Evolutionary conservation across 2,797 vertebrate genomes (phyloP).

Genomic region (Heliangelus exortis): DNA sequence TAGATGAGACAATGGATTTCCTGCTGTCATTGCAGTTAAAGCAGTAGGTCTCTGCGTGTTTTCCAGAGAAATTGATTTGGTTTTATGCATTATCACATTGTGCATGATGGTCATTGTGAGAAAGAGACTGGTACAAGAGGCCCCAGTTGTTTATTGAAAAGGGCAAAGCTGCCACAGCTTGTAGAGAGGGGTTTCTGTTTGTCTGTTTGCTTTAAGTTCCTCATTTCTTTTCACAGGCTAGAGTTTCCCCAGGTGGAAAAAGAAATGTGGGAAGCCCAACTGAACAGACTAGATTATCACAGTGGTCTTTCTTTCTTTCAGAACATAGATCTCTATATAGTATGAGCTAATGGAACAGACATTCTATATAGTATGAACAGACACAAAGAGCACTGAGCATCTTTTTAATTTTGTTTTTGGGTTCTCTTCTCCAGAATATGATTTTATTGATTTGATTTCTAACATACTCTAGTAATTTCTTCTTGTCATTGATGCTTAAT

Average conservation of each 20-base stretch:
- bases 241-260: not conserved
- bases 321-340: not conserved
- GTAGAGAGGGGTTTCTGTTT: not conserved
- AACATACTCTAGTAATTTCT: not conserved
- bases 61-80: not conserved
- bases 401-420: not conserved
- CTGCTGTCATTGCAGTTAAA: constrained; percentile 1
- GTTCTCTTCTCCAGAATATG: not conserved
- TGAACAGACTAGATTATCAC: not conserved
- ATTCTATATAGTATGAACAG: not conserved
- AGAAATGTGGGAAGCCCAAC: not conserved
- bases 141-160: not conserved
- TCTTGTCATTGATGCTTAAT: not conserved
- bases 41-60: not conserved
- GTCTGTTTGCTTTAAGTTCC: not conserved
- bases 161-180: not conserved
- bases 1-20: not conserved
- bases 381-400: not conserved
- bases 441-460: not conserved
- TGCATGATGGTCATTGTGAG: not conserved
- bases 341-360: not conserved
- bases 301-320: not conserved
- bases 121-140: not conserved
- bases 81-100: constrained; percentile 37
- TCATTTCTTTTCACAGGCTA: not conserved